Percentiles rank a stretch among this genome's conserved stretches.
These are phyloP conservation scores for Gymnodraco acuticeps DNA, from an alignment of 2,797 vertebrate species.

Conservation along the genomic window DNA sequence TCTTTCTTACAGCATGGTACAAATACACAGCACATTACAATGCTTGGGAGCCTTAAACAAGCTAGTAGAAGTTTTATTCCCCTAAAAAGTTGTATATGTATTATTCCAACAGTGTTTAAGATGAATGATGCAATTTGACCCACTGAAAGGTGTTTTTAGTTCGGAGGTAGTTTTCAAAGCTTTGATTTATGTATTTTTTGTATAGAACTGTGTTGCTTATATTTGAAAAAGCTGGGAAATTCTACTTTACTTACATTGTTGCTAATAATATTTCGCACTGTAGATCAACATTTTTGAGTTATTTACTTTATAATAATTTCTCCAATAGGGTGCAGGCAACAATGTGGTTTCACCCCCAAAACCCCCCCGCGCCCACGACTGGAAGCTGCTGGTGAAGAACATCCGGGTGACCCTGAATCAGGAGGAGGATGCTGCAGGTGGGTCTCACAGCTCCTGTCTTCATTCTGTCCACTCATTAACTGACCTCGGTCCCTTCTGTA, in stretches of 20 bases:
- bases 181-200: too few relatives aligned
- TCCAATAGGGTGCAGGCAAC: conserved; percentile 80
- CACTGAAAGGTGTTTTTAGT: too few relatives aligned
- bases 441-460: neutral
- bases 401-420: conserved; percentile 79
- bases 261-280: accelerated
- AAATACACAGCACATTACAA: neutral
- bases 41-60: neutral
- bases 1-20: neutral
- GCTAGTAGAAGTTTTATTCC: neutral
- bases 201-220: neutral
- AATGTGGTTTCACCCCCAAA: conserved; percentile 90
- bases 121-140: neutral
- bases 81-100: neutral
- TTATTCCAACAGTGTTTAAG: neutral
- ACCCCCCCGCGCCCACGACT: conserved; percentile 94
- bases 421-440: conserved; percentile 88
- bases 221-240: neutral
- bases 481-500: neutral
- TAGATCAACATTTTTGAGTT: neutral
- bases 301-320: conserved; percentile 12
- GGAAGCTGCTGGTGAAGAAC: conserved; percentile 94
- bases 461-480: neutral
- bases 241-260: neutral
- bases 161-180: too few relatives aligned